Percentiles rank a stretch among this genome's conserved stretches.
Evolutionary conservation across 2,797 vertebrate species (phyloP).

Genomic region (Sebastes nivosus): DNA sequence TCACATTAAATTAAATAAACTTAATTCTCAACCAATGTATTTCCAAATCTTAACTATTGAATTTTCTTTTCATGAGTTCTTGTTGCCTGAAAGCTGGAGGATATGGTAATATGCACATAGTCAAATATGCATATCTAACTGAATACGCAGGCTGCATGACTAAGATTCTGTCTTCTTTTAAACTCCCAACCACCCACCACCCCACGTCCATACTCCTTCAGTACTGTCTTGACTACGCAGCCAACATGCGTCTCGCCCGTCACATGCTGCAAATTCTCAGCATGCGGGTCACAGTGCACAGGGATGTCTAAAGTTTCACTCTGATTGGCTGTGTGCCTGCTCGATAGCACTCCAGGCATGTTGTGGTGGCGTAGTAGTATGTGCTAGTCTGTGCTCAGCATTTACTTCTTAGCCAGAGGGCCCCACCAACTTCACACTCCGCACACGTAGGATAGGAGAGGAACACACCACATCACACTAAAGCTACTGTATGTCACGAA

Average conservation of each 20-base stretch:
- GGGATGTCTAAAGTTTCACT: slow-evolving; percentile 69
- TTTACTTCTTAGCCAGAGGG: slow-evolving; percentile 33
- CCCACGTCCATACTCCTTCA: not conserved
- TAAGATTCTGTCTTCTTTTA: slow-evolving; percentile 5
- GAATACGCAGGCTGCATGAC: not conserved
- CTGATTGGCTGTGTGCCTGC: slow-evolving; percentile 52
- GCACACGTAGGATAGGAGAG: not conserved
- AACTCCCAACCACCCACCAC: not conserved
- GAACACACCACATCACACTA: not conserved
- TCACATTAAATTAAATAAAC: not conserved
- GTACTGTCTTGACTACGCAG: slow-evolving; percentile 6
- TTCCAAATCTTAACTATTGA: not conserved
- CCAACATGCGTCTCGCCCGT: slow-evolving; percentile 37
- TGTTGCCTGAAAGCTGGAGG: not conserved
- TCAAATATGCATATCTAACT: not conserved
- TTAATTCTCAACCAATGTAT: not conserved
- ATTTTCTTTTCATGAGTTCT: not conserved
- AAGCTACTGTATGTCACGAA: slow-evolving; percentile 2
- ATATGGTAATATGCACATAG: not conserved
- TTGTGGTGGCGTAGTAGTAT: slow-evolving; percentile 31
- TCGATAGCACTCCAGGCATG: slow-evolving; percentile 56
- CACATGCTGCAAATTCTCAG: slow-evolving; percentile 65
- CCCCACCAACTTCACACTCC: slow-evolving; percentile 14
- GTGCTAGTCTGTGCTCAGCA: slow-evolving; percentile 26
- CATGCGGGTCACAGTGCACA: slow-evolving; percentile 23